Conservation (phyloP, 2,113 vertebrate genomes). For the rabbit (Oryctolagus cuniculus) region mOryCun1.1 NC_091432.1:218725501-218726000, state of each 20-base stretch:
- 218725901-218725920: not conserved
- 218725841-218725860: not conserved
- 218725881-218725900: not conserved
- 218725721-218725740: not conserved
- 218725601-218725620: not conserved
- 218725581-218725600: not conserved
- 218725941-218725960: not conserved
- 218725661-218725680: too few relatives aligned
- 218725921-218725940: not conserved
- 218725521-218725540: not conserved
- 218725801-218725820: not conserved
- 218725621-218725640: not conserved
- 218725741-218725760: not conserved
- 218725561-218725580: not conserved
- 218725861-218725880: not conserved
- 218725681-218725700: not conserved
- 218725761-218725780: not conserved
- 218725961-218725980: not conserved
- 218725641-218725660: not conserved
- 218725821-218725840: not conserved
- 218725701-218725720: not conserved
- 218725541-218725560: not conserved
- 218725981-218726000: not conserved
- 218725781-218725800: not conserved
- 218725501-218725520: slow-evolving; percentile 15